Evolutionary conservation across 2,113 vertebrate species (phyloP).

Genomic region (Apteryx mantelli): DNA sequence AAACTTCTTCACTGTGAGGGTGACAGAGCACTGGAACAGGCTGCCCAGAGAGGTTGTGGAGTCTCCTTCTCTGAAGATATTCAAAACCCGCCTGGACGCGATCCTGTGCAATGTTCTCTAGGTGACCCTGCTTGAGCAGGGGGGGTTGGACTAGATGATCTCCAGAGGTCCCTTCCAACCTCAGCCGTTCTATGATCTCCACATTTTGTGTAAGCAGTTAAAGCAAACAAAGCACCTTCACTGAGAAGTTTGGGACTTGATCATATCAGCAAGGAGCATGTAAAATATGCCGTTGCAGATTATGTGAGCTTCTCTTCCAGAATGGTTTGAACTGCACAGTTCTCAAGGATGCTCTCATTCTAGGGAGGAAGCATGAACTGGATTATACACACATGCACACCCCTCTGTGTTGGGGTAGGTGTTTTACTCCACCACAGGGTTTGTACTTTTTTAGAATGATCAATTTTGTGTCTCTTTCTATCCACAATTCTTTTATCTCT

Average conservation of each 20-base stretch:
- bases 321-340: background rate
- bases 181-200: background rate
- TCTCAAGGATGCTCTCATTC: background rate
- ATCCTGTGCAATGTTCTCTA: no score
- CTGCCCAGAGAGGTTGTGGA: no score
- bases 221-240: background rate
- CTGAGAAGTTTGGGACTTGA: background rate
- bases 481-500: background rate
- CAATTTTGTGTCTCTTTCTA: background rate
- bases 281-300: background rate
- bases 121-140: no score
- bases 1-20: no score
- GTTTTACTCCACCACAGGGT: background rate
- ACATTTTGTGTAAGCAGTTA: background rate
- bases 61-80: no score
- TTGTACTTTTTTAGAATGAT: background rate
- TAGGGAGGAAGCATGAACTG: background rate
- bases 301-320: background rate
- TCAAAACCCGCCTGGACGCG: no score
- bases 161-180: no score
- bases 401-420: background rate
- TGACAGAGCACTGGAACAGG: no score
- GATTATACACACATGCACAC: rapidly evolving
- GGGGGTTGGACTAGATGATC: no score
- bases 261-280: background rate